These are phyloP conservation scores for Tokudaia tokunoshimensis DNA, from an alignment of 2,797 vertebrate species.

Conservation along the genomic window DNA sequence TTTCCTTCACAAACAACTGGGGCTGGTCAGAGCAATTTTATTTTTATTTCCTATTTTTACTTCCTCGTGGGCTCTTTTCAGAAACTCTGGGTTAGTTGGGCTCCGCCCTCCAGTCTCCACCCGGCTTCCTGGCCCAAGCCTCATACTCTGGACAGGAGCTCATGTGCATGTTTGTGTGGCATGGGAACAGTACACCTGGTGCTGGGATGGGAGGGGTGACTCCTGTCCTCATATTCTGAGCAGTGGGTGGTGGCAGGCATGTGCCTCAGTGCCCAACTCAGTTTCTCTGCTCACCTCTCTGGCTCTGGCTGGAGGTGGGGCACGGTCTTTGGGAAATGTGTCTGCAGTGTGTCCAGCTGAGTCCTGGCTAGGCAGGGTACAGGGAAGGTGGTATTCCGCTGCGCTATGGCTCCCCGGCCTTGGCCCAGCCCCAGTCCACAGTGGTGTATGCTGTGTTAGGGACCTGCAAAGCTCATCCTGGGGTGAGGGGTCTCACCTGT, in stretches of 20 bases:
- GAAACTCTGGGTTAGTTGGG: conserved; percentile 64
- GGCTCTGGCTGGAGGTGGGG: neutral
- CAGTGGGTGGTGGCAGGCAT: neutral
- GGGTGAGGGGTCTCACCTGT: neutral
- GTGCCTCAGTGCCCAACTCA: neutral
- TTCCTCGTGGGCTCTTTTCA: conserved; percentile 79
- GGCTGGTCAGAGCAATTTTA: conserved; percentile 58
- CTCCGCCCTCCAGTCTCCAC: conserved; percentile 61
- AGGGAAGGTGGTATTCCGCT: neutral
- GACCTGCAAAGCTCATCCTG: neutral
- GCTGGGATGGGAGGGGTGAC: neutral
- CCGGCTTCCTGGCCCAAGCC: conserved; percentile 68
- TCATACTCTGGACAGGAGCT: neutral
- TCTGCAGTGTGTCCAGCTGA: neutral
- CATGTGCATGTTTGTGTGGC: neutral
- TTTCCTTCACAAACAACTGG: conserved; percentile 73
- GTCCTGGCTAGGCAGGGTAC: neutral
- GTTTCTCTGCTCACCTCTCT: neutral
- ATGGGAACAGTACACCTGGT: too few relatives aligned
- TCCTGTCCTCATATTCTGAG: neutral
- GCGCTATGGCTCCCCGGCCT: neutral
- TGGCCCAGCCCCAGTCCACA: accelerated
- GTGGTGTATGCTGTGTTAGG: accelerated
- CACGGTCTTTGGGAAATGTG: neutral
- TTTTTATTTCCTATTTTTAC: conserved; percentile 84